Evolutionary conservation across 2,888 invertebrate species (phyloP).

Genomic region (Rutpela maculata): DNA sequence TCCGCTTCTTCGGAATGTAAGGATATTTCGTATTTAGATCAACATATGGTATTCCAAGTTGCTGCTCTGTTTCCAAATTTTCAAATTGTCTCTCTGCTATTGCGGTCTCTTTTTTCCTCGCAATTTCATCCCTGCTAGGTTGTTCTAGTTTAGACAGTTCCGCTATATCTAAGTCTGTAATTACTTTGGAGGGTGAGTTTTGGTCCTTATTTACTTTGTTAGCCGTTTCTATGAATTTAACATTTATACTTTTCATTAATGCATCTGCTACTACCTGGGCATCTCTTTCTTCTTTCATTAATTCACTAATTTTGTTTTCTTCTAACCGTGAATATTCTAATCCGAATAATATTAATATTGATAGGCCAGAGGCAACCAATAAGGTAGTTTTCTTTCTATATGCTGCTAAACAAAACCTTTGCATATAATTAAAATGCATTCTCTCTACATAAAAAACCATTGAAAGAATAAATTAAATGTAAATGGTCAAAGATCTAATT

Average conservation of each 20-base stretch:
- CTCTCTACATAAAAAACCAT: neutral
- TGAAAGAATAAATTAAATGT: neutral
- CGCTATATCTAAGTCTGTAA: slow-evolving; percentile 54
- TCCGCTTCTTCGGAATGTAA: slow-evolving; percentile 75
- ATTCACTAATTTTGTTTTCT: slow-evolving; percentile 54
- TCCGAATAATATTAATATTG: slow-evolving; percentile 73
- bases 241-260: slow-evolving; percentile 61
- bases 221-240: slow-evolving; percentile 64
- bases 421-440: slow-evolving; percentile 64
- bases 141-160: slow-evolving; percentile 70
- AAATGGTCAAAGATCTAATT: neutral
- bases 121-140: slow-evolving; percentile 70
- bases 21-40: slow-evolving; percentile 71
- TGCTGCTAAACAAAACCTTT: slow-evolving; percentile 73
- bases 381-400: slow-evolving; percentile 75
- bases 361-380: slow-evolving; percentile 69
- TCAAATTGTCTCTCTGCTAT: slow-evolving; percentile 52
- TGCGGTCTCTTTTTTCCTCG: slow-evolving; percentile 53
- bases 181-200: slow-evolving; percentile 36
- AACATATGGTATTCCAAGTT: slow-evolving; percentile 73
- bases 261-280: slow-evolving; percentile 59
- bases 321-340: slow-evolving; percentile 71
- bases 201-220: slow-evolving; percentile 51
- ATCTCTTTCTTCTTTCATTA: slow-evolving; percentile 57
- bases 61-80: slow-evolving; percentile 67